Base-by-base conservation (phyloP, 2,113 vertebrate genomes). In the Semicossyphus pulcher region DNA sequence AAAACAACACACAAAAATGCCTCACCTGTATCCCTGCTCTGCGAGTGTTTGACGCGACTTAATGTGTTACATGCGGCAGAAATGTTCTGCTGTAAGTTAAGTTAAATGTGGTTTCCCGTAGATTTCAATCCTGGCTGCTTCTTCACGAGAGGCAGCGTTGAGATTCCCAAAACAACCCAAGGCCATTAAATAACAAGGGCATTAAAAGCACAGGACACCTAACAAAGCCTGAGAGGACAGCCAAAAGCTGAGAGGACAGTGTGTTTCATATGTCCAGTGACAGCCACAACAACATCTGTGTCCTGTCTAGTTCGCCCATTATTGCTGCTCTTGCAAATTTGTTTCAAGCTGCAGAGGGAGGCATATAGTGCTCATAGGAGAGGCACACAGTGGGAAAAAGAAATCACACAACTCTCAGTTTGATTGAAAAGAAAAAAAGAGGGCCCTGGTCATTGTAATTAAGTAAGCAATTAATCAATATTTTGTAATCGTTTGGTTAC, bases 91-190 rank as follows among this genome's bases (percentile, higher is more conserved):
- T 47, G 18, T 15, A 29, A 8, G 20, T 11, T 29, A 18, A 29
- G 10, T 31, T 10, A 25, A 0, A 45, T 21, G 23, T 44, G 26
- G n/a, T 66, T 72, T 80, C 51, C 36, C 41, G 51, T 39, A 37
- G 54, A 18, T 58, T 61, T 66, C 21, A 44, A 72, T 47, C 15
- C 31, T 44, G 16, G 23, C 32, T 63, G 16, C 41, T 26, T 44
- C 32, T 62, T 76, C 20, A 5, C 29, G 2, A 74, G 23, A 53
- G 31, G 23, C 41, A 57, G 44, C 21, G 37, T 12, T 37, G 28
- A 48, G n/a, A 52, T 85, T 89, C 77, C 69, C 85, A 86, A 85
- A 86, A 78, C 86, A 91, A 83, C 76, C 62, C 75, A 78, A 86
- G 75, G 79, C 54, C 56, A 54, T 29, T 16, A 57, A 76, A 69